Percentiles rank a stretch among this genome's conserved stretches.
Conservation (phyloP, 1,140 invertebrate genomes). For the Saccostrea glomerata region DNA sequence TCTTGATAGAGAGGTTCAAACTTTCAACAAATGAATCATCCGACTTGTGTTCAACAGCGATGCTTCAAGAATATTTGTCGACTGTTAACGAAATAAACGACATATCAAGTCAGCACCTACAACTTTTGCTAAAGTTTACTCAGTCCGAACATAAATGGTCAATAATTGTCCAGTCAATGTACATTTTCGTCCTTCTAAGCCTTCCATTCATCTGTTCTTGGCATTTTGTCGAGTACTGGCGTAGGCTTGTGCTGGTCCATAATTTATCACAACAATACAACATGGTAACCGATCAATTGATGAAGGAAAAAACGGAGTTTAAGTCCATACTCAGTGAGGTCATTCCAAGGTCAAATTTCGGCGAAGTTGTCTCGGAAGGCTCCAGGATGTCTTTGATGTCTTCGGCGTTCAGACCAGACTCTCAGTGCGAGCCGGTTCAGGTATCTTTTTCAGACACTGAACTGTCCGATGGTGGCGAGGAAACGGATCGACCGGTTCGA, state of each 20-base stretch:
- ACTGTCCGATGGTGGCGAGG: not conserved
- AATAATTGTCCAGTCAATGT: not conserved
- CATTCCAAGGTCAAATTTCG: slow-evolving; percentile 28
- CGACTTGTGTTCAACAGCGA: slow-evolving; percentile 2
- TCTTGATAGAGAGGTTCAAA: not conserved
- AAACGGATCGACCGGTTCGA: not conserved
- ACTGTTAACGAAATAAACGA: not conserved
- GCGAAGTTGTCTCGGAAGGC: slow-evolving; percentile 20
- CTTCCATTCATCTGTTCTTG: not conserved
- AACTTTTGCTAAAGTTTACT: not conserved
- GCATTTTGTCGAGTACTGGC: slow-evolving; percentile 18
- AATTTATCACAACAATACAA: not conserved
- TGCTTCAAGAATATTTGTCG: slow-evolving; percentile 6
- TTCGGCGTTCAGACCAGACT: not conserved
- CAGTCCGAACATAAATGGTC: slow-evolving; percentile 18
- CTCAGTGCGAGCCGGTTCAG: not conserved
- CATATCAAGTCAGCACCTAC: not conserved
- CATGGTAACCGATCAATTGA: not conserved
- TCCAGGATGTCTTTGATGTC: slow-evolving; percentile 14
- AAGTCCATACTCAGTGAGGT: slow-evolving; percentile 11
- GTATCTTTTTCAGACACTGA: slow-evolving; percentile 29
- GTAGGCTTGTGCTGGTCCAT: not conserved
- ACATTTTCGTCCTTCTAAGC: not conserved
- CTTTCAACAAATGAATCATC: not conserved
- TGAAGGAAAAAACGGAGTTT: slow-evolving; percentile 11